Evolutionary conservation across 2,113 vertebrate species (phyloP), one percentile per base, ranked within the genome.

Genomic region (Marcusenius ussheri): DNA sequence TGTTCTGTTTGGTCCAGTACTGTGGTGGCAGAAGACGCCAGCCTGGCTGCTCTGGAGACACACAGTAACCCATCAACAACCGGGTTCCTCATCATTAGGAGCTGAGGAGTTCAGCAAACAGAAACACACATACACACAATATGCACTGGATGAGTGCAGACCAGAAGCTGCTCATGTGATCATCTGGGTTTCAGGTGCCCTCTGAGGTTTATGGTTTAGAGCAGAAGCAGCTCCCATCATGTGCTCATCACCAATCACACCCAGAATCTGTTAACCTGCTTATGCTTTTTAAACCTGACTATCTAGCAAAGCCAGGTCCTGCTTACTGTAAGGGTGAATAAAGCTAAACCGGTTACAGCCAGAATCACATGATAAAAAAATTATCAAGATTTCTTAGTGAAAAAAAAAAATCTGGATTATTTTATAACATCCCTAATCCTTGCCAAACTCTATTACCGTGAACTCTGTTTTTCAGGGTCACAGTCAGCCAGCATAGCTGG

Each of bases 1-100:
- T 97, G 27, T 99, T 96, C 1, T 96, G 95, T 89, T 94, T 94
- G 4, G 94, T 97, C 98, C 98, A 99, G 91, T 92, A 93, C 91
- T 96, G 95, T 0, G 98, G 98, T 56, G 94, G 96, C 88, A 96
- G 94, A 10, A 93, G 92, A 17, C 94, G 96, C 97, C 96, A 98
- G 92, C 80, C 84, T 10, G 84, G 50, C 1, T 0, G 92, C 94
- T 91, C 95, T 88, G 56, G 53, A 42, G 56, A 66, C 19, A 66
- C 53, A 62, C 39, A 88, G 87, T n/a, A 6, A 15, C 35, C 27
- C 35, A 53, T 88, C 35, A 88, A 13, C 42, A 46, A 47, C 42
- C 39, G 21, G 45, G 21, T 21, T 42, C 31, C n/a, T 80, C 74
- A 42, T 42, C 74, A 39, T 42, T 19, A 80, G 13, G 2, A 80